Percentiles rank a stretch among this genome's conserved stretches.
phyloP scores from a whole-genome alignment of 2,888 invertebrate genomes.

The Latrodectus elegans region DNA sequence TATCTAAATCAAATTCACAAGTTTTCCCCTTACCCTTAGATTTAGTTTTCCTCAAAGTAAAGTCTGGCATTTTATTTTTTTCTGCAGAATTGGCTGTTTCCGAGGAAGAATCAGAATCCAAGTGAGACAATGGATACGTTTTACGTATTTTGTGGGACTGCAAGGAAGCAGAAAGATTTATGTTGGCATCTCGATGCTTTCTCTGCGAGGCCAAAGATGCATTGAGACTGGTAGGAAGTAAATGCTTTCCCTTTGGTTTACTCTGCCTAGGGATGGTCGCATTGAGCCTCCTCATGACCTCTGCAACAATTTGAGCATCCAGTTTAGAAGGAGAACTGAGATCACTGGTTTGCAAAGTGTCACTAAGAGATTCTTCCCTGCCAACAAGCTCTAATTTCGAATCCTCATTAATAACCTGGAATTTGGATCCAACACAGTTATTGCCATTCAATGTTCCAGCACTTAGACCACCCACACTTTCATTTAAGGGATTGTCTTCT shows the following conservation, averaged over 20 bases:
- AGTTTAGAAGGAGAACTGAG: neutral
- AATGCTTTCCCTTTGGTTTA: conserved; percentile 1
- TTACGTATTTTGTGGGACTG: conserved; percentile 49
- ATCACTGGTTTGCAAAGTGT: neutral
- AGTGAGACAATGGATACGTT: conserved; percentile 53
- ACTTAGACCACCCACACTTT: too few species aligned
- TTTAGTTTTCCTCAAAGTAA: conserved; percentile 49
- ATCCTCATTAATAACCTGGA: conserved; percentile 17
- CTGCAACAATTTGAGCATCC: neutral
- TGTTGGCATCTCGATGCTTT: neutral
- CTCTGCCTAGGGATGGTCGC: conserved; percentile 37
- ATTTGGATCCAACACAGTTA: neutral
- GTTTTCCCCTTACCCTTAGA: conserved; percentile 54
- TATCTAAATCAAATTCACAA: conserved; percentile 12
- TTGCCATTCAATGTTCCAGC: neutral
- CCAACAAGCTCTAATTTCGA: neutral
- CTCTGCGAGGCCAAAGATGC: conserved; percentile 49
- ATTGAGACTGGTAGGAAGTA: conserved; percentile 43
- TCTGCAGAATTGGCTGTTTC: conserved; percentile 1
- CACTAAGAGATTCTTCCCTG: neutral
- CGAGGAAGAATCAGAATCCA: conserved; percentile 47
- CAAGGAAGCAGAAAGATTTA: conserved; percentile 20
- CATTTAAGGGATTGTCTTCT: neutral
- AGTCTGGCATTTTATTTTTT: neutral
- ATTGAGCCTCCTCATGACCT: conserved; percentile 23